These are phyloP conservation scores for Druceiella hillmani DNA, from an alignment of 2,888 invertebrate genomes.

Conservation along the genomic window DNA sequence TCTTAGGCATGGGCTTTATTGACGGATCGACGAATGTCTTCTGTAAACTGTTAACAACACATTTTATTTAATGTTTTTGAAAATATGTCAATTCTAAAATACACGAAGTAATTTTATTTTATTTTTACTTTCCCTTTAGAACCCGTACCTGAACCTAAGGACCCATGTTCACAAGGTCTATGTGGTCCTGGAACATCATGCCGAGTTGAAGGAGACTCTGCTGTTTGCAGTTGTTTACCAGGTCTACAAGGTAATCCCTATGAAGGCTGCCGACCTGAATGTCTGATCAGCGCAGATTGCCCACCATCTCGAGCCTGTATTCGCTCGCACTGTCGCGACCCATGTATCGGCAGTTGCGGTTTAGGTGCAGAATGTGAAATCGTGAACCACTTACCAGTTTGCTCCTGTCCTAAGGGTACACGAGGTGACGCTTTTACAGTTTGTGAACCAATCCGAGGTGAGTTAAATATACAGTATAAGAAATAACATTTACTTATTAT, in stretches of 20 bases:
- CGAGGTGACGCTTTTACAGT: slow-evolving; percentile 61
- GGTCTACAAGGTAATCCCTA: slow-evolving; percentile 73
- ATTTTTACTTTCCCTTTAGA: slow-evolving; percentile 27
- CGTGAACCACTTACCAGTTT: slow-evolving; percentile 63
- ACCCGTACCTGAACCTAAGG: slow-evolving; percentile 42
- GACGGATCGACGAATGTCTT: slow-evolving; percentile 24
- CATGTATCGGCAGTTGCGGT: slow-evolving; percentile 78
- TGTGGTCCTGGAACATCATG: slow-evolving; percentile 81
- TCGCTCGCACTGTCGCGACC: slow-evolving; percentile 77
- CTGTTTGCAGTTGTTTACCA: slow-evolving; percentile 67
- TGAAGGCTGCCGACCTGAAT: slow-evolving; percentile 75
- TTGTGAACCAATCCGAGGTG: slow-evolving; percentile 41
- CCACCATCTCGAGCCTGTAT: slow-evolving; percentile 75
- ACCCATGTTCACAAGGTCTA: slow-evolving; percentile 82
- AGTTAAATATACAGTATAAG: too few relatives aligned
- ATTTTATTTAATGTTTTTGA: slow-evolving; percentile 21
- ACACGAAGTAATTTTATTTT: slow-evolving; percentile 13
- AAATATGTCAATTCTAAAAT: slow-evolving; percentile 12
- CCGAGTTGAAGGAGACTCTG: slow-evolving; percentile 60
- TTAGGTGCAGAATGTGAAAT: slow-evolving; percentile 74
- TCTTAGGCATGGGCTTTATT: slow-evolving; percentile 53
- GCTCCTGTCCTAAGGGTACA: slow-evolving; percentile 69
- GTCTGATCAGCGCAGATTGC: slow-evolving; percentile 85
- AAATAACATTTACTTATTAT: not conserved
- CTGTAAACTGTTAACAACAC: slow-evolving; percentile 32